Evolutionary conservation across 2,888 invertebrate genomes (phyloP).

Genomic region (Leucania comma): DNA sequence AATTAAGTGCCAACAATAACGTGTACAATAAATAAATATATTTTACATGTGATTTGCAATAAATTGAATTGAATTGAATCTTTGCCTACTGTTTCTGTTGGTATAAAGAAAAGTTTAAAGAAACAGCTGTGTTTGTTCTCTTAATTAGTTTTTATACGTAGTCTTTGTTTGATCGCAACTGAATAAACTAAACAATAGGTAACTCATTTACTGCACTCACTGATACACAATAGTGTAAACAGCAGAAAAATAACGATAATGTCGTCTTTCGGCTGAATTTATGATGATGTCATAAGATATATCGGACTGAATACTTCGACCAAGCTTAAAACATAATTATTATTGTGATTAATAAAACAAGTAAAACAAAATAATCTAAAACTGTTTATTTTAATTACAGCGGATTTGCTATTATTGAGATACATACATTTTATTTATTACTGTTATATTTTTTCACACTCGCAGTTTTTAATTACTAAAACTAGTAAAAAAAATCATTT

Average conservation of each 20-base stretch:
- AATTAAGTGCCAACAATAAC: too few species aligned
- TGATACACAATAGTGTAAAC: not conserved
- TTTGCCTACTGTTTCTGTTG: not conserved
- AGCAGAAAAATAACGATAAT: not conserved
- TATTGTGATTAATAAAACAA: not conserved
- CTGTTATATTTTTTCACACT: too few species aligned
- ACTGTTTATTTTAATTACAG: not conserved
- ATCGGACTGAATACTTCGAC: not conserved
- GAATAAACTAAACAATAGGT: not conserved
- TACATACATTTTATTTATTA: too few species aligned
- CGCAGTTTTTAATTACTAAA: too few species aligned
- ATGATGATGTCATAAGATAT: not conserved
- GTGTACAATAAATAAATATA: too few species aligned
- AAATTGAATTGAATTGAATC: too few species aligned
- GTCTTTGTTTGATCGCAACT: not conserved
- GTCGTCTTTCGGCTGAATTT: too few species aligned
- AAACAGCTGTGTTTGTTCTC: not conserved
- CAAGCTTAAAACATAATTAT: not conserved
- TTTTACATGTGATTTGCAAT: too few species aligned
- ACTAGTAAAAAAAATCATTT: too few species aligned
- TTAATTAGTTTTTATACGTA: not conserved
- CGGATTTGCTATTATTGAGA: not conserved
- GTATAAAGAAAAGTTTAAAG: not conserved
- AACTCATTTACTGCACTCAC: not conserved
- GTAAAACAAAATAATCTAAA: not conserved